Evolutionary conservation across 1,140 invertebrate genomes (phyloP).

Genomic region (Antheraea mylitta): DNA sequence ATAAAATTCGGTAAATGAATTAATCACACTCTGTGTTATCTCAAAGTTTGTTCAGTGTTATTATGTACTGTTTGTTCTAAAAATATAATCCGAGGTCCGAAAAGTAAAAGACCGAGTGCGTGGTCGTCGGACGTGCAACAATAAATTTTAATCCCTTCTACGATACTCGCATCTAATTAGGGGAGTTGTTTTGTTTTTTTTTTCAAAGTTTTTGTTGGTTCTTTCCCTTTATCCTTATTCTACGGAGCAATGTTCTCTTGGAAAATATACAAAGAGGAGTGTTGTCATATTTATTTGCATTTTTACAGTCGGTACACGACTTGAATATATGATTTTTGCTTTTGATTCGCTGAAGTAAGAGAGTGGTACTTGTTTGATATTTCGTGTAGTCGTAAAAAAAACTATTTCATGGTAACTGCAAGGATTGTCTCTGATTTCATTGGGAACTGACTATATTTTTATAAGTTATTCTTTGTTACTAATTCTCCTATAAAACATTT

Average conservation of each 20-base stretch:
- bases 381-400: not conserved
- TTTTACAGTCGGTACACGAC: not conserved
- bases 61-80: too few species aligned
- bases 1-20: too few species aligned
- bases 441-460: too few species aligned
- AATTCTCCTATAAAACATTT: too few species aligned
- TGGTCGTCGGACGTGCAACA: not conserved
- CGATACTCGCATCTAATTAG: slow-evolving; percentile 2
- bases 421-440: too few species aligned
- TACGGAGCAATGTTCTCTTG: not conserved
- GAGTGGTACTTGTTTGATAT: not conserved
- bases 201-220: not conserved
- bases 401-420: too few species aligned
- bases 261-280: not conserved
- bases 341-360: not conserved
- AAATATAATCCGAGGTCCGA: too few species aligned
- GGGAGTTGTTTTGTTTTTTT: not conserved
- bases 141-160: not conserved
- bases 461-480: too few species aligned
- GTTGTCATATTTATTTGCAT: not conserved
- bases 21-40: too few species aligned
- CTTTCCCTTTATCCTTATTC: not conserved
- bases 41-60: too few species aligned
- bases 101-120: not conserved
- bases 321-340: not conserved